Evolutionary conservation across 2,113 vertebrate genomes (phyloP), one percentile per base, ranked within the genome.

Genomic region (Xiphophorus hellerii): DNA sequence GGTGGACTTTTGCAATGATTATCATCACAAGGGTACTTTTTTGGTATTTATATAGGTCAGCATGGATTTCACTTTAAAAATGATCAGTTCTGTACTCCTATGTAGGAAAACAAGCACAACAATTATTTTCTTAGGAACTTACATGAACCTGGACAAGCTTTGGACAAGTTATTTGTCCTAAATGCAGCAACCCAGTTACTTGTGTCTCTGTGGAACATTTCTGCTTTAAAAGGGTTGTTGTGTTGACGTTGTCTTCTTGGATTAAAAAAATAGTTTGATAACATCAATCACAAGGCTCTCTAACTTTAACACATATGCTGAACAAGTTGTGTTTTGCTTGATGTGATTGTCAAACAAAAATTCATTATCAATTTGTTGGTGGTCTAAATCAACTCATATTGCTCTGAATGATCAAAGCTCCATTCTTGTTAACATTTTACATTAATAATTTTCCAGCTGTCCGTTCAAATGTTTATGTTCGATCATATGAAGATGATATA

Each of bases 1-100:
- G 69, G 65, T 66, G 68, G 69, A 69, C 48, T 61, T 81, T 70
- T 81, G 63, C 51, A 22, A 5, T 33, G 5, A 30, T 76, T 69
- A 69, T 69, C 28, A 44, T 73, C 35, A 15, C 71, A 73, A 67
- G 22, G 58, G 30, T 58, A 30, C 39, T 58, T 31, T 42, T 54
- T 39, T 28, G 62, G 27, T 65, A 65, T 69, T 65, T 60, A 54
- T 3, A 9, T 29, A 14, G 62, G 51, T 73, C 22, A 42, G 35
- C 20, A n/a, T 58, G 51, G 51, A 58, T 58, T 58, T 48, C 5
- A 20, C 44, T 48, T 48, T 58, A n/a, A 58, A 58, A 58, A 6
- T 10, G 9, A 2, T n/a, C 51, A 58, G 8, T 10, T 25, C 22
- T 54, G n/a, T 9, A 15, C 44, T 17, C 9, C 22, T n/a, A 58